Conservation (phyloP, 2,888 invertebrate species). For the Xestia sexstrigata region DNA sequence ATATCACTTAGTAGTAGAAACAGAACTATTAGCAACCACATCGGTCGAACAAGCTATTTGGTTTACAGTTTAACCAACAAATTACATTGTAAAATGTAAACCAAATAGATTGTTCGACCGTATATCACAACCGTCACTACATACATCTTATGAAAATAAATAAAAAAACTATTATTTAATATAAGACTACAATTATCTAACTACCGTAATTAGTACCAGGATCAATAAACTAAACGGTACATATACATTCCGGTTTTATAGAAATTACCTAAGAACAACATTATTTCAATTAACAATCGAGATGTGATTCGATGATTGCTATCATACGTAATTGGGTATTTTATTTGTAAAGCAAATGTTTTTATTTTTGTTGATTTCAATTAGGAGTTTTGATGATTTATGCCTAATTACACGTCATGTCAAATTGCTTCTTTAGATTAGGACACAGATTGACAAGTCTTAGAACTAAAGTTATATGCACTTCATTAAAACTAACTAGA, state of each 20-base stretch:
- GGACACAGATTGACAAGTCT: neutral
- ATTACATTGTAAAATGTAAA: no score
- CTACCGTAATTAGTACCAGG: constrained; percentile 56
- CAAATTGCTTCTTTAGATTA: neutral
- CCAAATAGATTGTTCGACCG: no score
- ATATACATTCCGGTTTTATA: constrained; percentile 51
- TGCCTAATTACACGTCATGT: neutral
- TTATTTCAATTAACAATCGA: constrained; percentile 59
- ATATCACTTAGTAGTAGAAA: constrained; percentile 1
- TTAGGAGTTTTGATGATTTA: neutral
- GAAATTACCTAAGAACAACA: constrained; percentile 34
- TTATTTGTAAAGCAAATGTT: constrained; percentile 27
- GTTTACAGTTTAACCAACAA: no score
- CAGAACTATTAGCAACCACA: constrained; percentile 32
- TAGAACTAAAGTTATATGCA: neutral
- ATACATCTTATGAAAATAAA: constrained; percentile 16
- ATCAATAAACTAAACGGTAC: constrained; percentile 62
- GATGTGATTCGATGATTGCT: constrained; percentile 38
- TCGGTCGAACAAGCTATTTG: no score
- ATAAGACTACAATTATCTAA: constrained; percentile 47
- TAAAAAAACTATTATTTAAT: constrained; percentile 28
- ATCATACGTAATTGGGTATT: constrained; percentile 27
- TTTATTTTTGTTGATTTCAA: neutral
- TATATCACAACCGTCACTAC: constrained; percentile 13
- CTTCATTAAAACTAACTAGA: neutral